These are phyloP conservation scores for Atherix ibis DNA, from an alignment of 2,888 invertebrate species.

Conservation along the genomic window DNA sequence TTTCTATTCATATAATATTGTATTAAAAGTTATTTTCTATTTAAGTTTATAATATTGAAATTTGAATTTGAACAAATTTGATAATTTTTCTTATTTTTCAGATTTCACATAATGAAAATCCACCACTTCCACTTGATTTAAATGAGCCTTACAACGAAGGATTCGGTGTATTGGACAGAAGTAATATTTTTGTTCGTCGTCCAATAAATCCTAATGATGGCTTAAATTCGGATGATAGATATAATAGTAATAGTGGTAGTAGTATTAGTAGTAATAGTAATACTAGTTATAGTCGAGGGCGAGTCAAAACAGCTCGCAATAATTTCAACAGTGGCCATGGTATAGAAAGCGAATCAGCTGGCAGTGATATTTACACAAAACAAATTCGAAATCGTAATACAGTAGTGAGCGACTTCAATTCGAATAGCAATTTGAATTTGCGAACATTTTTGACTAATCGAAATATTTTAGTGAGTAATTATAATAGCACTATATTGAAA, in stretches of 20 bases:
- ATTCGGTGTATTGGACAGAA: not conserved
- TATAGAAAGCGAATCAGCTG: constrained; percentile 5
- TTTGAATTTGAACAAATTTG: too few relatives aligned
- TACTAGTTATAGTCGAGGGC: constrained; percentile 1
- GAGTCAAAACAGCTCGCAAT: constrained; percentile 5
- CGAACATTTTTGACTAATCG: constrained; percentile 11
- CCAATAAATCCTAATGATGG: constrained; percentile 7
- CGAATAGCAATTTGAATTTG: constrained; percentile 18
- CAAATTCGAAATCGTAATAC: constrained; percentile 28
- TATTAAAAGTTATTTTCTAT: too few relatives aligned
- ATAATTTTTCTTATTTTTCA: constrained; percentile 9
- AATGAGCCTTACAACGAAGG: constrained; percentile 46
- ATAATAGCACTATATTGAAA: constrained; percentile 11
- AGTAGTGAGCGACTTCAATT: constrained; percentile 31
- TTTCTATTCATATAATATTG: not conserved
- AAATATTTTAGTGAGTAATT: constrained; percentile 13
- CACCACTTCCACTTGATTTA: constrained; percentile 47
- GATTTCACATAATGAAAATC: constrained; percentile 33
- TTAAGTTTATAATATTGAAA: too few relatives aligned
- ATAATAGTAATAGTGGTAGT: not conserved
- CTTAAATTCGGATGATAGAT: too few relatives aligned
- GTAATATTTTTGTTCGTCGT: not conserved
- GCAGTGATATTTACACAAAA: constrained; percentile 12
- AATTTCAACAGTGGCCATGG: constrained; percentile 6
- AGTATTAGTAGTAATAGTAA: constrained; percentile 3